Evolutionary conservation across 2,888 invertebrate species (phyloP), one percentile per base, ranked within the genome.

Genomic region (Drosophila cognata): DNA sequence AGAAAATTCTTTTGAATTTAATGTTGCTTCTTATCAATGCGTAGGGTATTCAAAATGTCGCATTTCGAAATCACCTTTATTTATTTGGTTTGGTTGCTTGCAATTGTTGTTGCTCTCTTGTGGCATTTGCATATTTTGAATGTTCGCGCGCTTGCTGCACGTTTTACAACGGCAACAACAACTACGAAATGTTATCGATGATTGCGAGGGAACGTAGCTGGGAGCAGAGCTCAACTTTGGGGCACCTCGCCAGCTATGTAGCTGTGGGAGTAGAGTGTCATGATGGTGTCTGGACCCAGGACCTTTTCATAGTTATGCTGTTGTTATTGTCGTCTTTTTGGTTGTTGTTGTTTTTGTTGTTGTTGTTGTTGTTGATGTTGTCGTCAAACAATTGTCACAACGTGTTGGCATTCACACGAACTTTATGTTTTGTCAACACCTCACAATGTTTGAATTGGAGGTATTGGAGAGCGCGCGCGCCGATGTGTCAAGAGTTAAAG

Each of bases 381-480:
- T 79, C 85, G 88, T 88, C 89, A 88, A 86, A 81, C 88, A 89
- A 85, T 89, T 89, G 88, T 88, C 91, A 82, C 87, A 90, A 75
- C 88, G 87, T 91, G 90, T 91, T 86, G 91, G 91, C 82, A 91
- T 91, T 91, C 91, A 91, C 91, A 91, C 91, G 91, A 91, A 91
- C 87, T 91, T 86, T 90, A 84, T 91, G 91, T 91, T 89, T 82
- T 81, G 79, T 76, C 89, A 89, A 88, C 90, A 91, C 90, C 91
- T 91, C 62, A 58, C 71, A 75, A 71, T 73, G 69, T 77, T 64
- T 73, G 43, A 36, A 38, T 43, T 33, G 38, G 13, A 43, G 55
- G 36, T 51, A 38, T 46, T 25, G 46, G 46, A 7, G 16, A 25
- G 7, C 25, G 25, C 35, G 61, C 36, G 41, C 28, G 16, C 25